phyloP scores from a whole-genome alignment of 2,888 invertebrate species.

The Digitonthophagus gazella region DNA sequence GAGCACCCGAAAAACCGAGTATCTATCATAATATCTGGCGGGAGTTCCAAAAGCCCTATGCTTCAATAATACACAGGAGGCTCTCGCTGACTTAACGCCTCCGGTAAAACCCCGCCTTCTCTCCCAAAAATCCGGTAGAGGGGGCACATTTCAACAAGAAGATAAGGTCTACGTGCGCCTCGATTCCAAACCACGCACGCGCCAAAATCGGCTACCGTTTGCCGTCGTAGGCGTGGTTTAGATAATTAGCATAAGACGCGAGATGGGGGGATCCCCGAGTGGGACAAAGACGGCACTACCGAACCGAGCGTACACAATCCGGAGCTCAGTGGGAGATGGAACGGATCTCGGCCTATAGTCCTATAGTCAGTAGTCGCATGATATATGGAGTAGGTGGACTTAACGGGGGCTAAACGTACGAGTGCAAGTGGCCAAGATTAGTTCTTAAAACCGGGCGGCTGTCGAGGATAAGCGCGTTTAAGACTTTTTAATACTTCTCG shows the following conservation, averaged over 20 bases:
- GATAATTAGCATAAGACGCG: neutral
- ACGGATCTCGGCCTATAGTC: constrained; percentile 25
- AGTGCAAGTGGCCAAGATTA: constrained; percentile 75
- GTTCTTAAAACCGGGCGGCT: constrained; percentile 62
- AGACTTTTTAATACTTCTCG: constrained; percentile 73
- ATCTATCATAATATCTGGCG: constrained; percentile 7
- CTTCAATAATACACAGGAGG: constrained; percentile 13
- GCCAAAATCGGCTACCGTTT: constrained; percentile 24
- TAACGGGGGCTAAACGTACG: constrained; percentile 65
- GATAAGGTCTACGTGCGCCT: constrained; percentile 2
- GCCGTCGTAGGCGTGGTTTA: neutral
- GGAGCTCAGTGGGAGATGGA: constrained; percentile 30
- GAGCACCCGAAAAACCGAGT: constrained; percentile 1
- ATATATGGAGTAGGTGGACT: constrained; percentile 74
- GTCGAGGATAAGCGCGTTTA: constrained; percentile 60
- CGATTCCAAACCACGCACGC: constrained; percentile 32
- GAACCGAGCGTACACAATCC: constrained; percentile 37
- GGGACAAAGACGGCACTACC: constrained; percentile 36
- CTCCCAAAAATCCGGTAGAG: constrained; percentile 38
- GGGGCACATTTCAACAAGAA: neutral
- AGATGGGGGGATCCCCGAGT: constrained; percentile 43
- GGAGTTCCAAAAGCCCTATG: neutral
- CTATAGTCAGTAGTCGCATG: constrained; percentile 50
- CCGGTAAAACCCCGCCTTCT: constrained; percentile 40
- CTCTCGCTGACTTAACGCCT: constrained; percentile 50